Base-by-base conservation (phyloP, 2,113 vertebrate species). In the Procapra przewalskii region DNA sequence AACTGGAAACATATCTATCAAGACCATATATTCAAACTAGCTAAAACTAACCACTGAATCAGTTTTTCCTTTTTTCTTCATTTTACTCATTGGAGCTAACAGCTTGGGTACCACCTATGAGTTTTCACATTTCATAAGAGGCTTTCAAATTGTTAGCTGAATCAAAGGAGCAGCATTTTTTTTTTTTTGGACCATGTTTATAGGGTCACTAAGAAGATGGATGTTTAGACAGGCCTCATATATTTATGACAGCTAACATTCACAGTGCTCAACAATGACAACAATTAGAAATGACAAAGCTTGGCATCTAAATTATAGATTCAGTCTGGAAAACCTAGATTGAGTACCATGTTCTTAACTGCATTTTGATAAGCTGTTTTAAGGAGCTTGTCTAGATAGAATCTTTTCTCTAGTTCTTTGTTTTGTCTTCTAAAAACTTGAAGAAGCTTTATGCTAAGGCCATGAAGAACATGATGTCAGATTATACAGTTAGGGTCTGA, bases 291-390 rank as follows among this genome's bases (percentile, higher is more conserved):
- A 91, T 97, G 96, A 97, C 91, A 97, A 91, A 83, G 2, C 67
- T 96, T 97, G 54, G 57, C 95, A 94, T 95, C 71, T 96, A 81
- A 97, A 93, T 98, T 97, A 94, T 67, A 89, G 87, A 87, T 81
- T 92, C 59, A 88, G n/a, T 84, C 82, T 93, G 85, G 79, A 84
- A 96, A 96, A 88, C 93, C 50, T 91, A 87, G 82, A 92, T 87
- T 96, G 93, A 98, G 55, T 45, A 80, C 60, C 89, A n/a, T 87
- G 55, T 87, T 45, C 21, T 77, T 94, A 91, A 88, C 43, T 95
- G 31, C 31, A 94, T 93, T 93, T 88, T 48, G 50, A 88, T 93
- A 89, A 88, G 57, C 71, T 88, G 25, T 94, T 96, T 91, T 11
- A 8, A 97, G 52, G 55, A 95, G 57, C 4, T 86, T 23, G 0